Evolutionary conservation across 2,888 invertebrate species (phyloP).

Genomic region (Xylophagus ater): DNA sequence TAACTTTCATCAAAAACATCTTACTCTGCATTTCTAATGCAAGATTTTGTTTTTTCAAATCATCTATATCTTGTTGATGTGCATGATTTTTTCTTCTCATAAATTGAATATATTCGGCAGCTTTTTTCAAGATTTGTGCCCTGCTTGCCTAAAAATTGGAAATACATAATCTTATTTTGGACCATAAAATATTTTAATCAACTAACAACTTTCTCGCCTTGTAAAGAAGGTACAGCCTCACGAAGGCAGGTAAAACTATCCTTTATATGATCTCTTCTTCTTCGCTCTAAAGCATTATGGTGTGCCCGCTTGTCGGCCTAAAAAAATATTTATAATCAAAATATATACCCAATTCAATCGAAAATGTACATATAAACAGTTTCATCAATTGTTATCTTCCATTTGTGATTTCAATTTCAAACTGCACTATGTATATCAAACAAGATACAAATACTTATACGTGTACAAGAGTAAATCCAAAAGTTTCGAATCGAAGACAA

Average conservation of each 20-base stretch:
- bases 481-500: too few relatives aligned
- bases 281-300: slow-evolving; percentile 95
- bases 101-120: slow-evolving; percentile 92
- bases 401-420: too few relatives aligned
- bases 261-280: slow-evolving; percentile 96
- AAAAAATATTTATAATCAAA: too few relatives aligned
- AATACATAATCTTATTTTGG: slow-evolving; percentile 8
- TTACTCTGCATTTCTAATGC: slow-evolving; percentile 83
- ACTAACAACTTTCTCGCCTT: slow-evolving; percentile 83
- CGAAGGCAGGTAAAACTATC: slow-evolving; percentile 92
- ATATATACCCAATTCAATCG: too few relatives aligned
- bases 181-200: background rate
- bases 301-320: slow-evolving; percentile 96
- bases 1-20: slow-evolving; percentile 22
- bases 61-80: slow-evolving; percentile 92
- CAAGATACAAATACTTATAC: too few relatives aligned
- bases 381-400: too few relatives aligned
- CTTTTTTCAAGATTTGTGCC: slow-evolving; percentile 95
- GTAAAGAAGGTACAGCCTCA: slow-evolving; percentile 88
- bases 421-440: too few relatives aligned
- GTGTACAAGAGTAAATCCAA: too few relatives aligned
- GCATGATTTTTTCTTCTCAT: slow-evolving; percentile 89
- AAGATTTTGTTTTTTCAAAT: slow-evolving; percentile 80
- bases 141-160: slow-evolving; percentile 61
- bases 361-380: too few relatives aligned